These are phyloP conservation scores for Apodemus speciosus DNA, from an alignment of 2,113 vertebrate species.

Conservation along the genomic window DNA sequence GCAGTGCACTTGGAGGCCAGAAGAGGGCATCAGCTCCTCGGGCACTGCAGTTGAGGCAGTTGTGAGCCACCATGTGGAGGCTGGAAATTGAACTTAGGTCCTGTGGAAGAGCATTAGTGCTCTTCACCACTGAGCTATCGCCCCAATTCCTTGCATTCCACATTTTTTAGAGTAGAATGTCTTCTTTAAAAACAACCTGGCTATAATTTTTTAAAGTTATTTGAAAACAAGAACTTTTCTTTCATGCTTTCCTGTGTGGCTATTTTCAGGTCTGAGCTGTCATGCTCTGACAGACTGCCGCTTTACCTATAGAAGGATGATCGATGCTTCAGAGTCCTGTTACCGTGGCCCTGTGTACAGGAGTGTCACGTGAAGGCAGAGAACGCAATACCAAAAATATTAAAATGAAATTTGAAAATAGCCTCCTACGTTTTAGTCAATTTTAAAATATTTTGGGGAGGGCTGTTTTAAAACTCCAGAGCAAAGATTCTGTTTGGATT, in stretches of 20 bases:
- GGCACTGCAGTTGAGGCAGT: neutral
- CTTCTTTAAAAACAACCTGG: constrained; percentile 39
- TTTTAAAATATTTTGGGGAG: neutral
- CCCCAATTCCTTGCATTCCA: neutral
- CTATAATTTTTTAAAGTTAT: neutral
- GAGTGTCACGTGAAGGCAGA: neutral
- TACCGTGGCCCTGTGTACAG: neutral
- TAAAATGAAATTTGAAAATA: neutral
- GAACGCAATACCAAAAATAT: neutral
- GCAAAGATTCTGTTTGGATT: neutral
- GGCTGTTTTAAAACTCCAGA: constrained; percentile 30
- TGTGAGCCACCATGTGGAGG: neutral
- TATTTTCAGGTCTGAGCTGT: neutral
- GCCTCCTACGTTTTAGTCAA: constrained; percentile 29
- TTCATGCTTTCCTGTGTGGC: neutral
- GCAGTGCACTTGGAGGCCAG: neutral
- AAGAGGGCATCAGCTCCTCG: neutral
- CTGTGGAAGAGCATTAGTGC: neutral
- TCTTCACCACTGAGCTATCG: neutral
- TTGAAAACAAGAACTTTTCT: constrained; percentile 51
- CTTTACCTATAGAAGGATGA: neutral
- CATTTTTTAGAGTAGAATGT: constrained; percentile 25
- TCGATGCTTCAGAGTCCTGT: neutral
- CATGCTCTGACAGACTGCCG: neutral
- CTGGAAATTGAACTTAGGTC: neutral